These are phyloP conservation scores for Ia io DNA, from an alignment of 2,113 vertebrate species.

Conservation along the genomic window DNA sequence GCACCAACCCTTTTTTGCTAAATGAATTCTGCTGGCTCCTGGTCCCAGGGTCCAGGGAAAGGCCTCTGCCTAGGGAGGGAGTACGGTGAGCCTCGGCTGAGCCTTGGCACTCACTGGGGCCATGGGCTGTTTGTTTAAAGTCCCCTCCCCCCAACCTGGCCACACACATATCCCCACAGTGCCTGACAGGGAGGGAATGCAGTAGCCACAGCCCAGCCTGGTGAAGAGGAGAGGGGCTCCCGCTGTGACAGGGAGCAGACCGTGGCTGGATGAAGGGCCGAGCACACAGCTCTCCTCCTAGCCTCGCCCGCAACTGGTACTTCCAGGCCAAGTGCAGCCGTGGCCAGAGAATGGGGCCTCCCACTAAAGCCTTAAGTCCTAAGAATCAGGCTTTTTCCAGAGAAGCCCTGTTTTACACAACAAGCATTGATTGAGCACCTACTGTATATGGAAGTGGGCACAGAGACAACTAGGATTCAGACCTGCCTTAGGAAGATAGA, in stretches of 20 bases:
- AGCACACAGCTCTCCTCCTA: not conserved
- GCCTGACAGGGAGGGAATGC: not conserved
- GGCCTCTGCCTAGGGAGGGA: not conserved
- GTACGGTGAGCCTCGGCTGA: not conserved
- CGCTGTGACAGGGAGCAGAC: not conserved
- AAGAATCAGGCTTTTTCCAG: not conserved
- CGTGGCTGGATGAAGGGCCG: not conserved
- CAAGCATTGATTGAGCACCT: not conserved
- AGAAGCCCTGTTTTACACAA: not conserved
- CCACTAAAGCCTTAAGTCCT: not conserved
- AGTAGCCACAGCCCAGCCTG: not conserved
- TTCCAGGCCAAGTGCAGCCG: not conserved
- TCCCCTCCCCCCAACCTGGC: constrained; percentile 7
- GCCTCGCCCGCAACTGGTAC: not conserved
- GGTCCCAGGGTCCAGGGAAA: constrained; percentile 34
- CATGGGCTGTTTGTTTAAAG: constrained; percentile 31
- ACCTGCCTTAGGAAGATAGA: not conserved
- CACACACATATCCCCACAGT: constrained; percentile 34
- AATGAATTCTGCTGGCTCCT: constrained; percentile 44
- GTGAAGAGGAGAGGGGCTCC: not conserved
- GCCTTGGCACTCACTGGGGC: constrained; percentile 22
- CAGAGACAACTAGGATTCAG: not conserved
- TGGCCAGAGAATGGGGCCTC: not conserved
- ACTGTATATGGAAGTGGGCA: not conserved
- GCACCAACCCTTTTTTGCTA: not conserved